phyloP scores from a whole-genome alignment of 1,140 invertebrate species.

The Octopus bimaculoides region DNA sequence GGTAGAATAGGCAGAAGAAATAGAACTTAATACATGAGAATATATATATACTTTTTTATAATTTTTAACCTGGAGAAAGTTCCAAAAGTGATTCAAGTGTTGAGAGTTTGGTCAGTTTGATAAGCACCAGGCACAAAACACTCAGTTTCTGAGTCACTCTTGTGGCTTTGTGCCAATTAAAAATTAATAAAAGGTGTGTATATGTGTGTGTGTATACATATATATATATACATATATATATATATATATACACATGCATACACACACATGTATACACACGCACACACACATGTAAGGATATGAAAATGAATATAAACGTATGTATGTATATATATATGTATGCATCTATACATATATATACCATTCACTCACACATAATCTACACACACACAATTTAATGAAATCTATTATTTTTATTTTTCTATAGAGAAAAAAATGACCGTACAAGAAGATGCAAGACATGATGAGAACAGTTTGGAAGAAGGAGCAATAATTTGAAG shows the following conservation, averaged over 20 bases:
- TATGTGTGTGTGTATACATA: background rate
- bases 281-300: background rate
- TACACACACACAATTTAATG: background rate
- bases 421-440: constrained; percentile 9
- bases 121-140: too few relatives aligned
- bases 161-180: too few relatives aligned
- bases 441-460: constrained; percentile 12
- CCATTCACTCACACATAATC: background rate
- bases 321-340: background rate
- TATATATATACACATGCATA: background rate
- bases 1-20: too few relatives aligned
- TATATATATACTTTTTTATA: too few relatives aligned
- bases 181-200: background rate
- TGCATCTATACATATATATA: background rate
- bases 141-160: too few relatives aligned
- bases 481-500: background rate
- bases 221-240: background rate
- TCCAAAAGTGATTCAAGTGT: too few relatives aligned
- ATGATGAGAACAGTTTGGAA: background rate
- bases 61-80: too few relatives aligned
- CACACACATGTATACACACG: background rate
- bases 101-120: too few relatives aligned
- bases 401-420: constrained; percentile 7
- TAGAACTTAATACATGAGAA: too few relatives aligned
- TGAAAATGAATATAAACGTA: background rate